A percentile compares a stretch with the other conserved stretches of the same genome.
These are phyloP conservation scores for Acipenser ruthenus DNA, from an alignment of 2,797 vertebrate genomes.

Conservation along the genomic window DNA sequence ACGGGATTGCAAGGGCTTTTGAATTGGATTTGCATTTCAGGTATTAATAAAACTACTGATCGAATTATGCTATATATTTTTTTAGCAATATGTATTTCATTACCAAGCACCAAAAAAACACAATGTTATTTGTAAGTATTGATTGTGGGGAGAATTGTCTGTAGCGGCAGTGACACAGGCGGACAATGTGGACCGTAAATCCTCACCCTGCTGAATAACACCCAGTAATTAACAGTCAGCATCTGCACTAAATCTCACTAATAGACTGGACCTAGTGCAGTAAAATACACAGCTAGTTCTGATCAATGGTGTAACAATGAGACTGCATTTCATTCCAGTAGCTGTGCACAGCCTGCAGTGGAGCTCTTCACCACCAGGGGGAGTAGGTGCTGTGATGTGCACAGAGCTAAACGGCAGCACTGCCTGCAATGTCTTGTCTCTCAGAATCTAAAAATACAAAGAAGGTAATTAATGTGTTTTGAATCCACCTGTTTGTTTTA, in stretches of 20 bases:
- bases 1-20: too few species aligned
- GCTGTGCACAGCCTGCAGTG: background rate
- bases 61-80: too few species aligned
- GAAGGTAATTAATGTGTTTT: constrained; percentile 1
- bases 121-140: constrained; percentile 16
- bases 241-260: constrained; percentile 63
- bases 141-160: constrained; percentile 17
- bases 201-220: constrained; percentile 62
- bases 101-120: constrained; percentile 4
- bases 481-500: background rate
- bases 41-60: too few species aligned
- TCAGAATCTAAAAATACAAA: background rate
- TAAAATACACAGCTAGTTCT: constrained; percentile 48
- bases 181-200: constrained; percentile 47
- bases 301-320: constrained; percentile 44
- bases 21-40: too few species aligned
- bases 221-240: constrained; percentile 67
- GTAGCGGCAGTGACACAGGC: constrained; percentile 1
- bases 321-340: background rate
- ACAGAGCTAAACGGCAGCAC: background rate
- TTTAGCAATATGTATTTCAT: background rate
- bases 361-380: constrained; percentile 46
- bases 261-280: constrained; percentile 57
- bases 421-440: background rate
- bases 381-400: constrained; percentile 27